Conservation (phyloP, 2,888 invertebrate genomes). For the Anorthoa munda region DNA sequence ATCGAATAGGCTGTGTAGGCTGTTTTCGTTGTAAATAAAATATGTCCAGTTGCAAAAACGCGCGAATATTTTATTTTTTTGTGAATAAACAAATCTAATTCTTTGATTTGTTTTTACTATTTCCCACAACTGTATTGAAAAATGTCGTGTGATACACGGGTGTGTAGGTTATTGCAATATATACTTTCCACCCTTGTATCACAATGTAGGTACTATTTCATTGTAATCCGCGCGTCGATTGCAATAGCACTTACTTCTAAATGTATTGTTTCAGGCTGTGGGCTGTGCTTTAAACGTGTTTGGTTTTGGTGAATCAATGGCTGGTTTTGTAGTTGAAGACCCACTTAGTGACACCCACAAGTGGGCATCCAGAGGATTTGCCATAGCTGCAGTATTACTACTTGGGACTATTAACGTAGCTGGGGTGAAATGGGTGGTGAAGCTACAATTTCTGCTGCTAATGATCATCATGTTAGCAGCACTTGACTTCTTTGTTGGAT, state of each 20-base stretch:
- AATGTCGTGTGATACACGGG: too few species aligned
- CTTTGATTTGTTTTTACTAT: too few species aligned
- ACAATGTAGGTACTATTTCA: too few species aligned
- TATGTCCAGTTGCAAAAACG: too few species aligned
- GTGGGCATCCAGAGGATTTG: constrained; percentile 97
- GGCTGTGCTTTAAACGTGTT: constrained; percentile 98
- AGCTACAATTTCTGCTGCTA: constrained; percentile 97
- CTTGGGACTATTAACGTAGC: constrained; percentile 98
- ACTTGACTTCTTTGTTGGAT: constrained; percentile 98
- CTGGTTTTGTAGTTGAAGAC: constrained; percentile 94
- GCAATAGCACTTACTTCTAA: not conserved
- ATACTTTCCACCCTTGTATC: too few species aligned
- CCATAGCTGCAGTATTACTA: constrained; percentile 96
- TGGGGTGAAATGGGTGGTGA: constrained; percentile 99
- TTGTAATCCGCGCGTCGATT: not conserved
- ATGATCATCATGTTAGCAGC: constrained; percentile 97
- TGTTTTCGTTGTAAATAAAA: too few species aligned
- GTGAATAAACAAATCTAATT: too few species aligned
- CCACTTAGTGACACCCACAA: constrained; percentile 81
- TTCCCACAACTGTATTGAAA: too few species aligned
- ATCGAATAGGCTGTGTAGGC: too few species aligned
- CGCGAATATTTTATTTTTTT: too few species aligned
- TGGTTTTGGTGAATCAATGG: constrained; percentile 99
- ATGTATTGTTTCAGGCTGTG: constrained; percentile 93
- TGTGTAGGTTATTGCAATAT: too few species aligned